Evolutionary conservation across 23 tunicate genomes (phyloP).

Genomic region (Ciona savignyi): DNA sequence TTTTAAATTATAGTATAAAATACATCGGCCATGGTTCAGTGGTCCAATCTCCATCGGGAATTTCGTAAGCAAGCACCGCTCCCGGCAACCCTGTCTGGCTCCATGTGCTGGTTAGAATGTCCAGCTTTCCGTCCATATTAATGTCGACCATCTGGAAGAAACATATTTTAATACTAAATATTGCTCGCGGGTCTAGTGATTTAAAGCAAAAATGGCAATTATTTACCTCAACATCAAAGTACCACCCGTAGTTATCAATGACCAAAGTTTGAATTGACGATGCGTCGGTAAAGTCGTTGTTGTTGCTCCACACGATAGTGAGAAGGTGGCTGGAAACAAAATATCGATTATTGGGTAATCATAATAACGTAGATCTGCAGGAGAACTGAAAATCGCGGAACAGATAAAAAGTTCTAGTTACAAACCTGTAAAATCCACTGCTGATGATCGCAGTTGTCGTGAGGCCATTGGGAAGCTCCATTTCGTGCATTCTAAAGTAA

Average conservation of each 20-base stretch:
- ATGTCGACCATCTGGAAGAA: constrained; percentile 53
- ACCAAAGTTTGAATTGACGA: constrained; percentile 40
- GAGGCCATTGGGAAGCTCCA: constrained; percentile 37
- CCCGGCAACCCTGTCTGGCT: constrained; percentile 54
- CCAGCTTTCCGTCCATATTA: constrained; percentile 55
- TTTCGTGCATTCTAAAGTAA: constrained; percentile 39
- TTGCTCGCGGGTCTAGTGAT: not conserved
- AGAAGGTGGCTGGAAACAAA: constrained; percentile 24
- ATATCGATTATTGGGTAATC: not conserved
- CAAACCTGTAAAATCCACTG: constrained; percentile 75
- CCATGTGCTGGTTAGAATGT: constrained; percentile 83
- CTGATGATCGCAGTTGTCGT: constrained; percentile 42
- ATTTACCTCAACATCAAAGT: constrained; percentile 73
- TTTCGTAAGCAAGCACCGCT: constrained; percentile 65
- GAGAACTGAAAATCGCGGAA: not conserved
- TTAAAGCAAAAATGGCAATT: not conserved
- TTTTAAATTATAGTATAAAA: too few relatives aligned
- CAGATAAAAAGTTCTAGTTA: not conserved
- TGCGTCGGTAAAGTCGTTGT: constrained; percentile 50
- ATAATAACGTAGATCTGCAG: not conserved
- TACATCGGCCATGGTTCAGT: constrained; percentile 57
- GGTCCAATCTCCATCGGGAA: constrained; percentile 50
- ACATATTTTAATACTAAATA: not conserved
- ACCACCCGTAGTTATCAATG: constrained; percentile 75
- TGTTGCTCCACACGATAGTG: constrained; percentile 56